Evolutionary conservation across 1,140 invertebrate genomes (phyloP).

Genomic region (Idris sp.): DNA sequence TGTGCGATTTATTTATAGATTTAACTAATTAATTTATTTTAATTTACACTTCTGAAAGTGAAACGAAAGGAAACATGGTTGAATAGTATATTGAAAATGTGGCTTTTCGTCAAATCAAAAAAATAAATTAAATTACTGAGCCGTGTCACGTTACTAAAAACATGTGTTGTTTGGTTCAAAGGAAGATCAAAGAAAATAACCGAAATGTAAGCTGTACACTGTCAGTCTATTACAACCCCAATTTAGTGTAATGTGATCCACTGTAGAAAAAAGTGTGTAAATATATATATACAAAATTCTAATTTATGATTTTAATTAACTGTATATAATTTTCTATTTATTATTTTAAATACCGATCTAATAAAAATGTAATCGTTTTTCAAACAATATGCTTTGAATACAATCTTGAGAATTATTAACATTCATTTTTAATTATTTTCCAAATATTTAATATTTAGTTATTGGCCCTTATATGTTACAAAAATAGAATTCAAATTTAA

Average conservation of each 20-base stretch:
- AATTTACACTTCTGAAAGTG: neutral
- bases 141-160: conserved; percentile 50
- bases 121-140: conserved; percentile 45
- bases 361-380: too few relatives aligned
- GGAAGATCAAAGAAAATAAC: conserved; percentile 52
- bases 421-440: too few relatives aligned
- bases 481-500: too few relatives aligned
- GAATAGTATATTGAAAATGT: conserved; percentile 16
- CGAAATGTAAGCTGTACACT: conserved; percentile 30
- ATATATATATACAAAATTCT: conserved; percentile 21
- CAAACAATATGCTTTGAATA: too few relatives aligned
- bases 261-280: conserved; percentile 22
- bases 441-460: too few relatives aligned
- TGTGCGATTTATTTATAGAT: too few relatives aligned
- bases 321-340: too few relatives aligned
- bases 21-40: neutral
- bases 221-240: conserved; percentile 54
- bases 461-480: too few relatives aligned
- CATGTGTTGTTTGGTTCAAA: conserved; percentile 47
- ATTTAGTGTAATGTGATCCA: conserved; percentile 41
- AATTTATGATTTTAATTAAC: conserved; percentile 19
- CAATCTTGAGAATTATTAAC: too few relatives aligned
- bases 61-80: too few relatives aligned
- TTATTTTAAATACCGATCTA: too few relatives aligned
- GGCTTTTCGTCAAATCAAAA: conserved; percentile 29